Conservation (phyloP, 2,888 invertebrate genomes). For the Heteropelma amictum region DNA sequence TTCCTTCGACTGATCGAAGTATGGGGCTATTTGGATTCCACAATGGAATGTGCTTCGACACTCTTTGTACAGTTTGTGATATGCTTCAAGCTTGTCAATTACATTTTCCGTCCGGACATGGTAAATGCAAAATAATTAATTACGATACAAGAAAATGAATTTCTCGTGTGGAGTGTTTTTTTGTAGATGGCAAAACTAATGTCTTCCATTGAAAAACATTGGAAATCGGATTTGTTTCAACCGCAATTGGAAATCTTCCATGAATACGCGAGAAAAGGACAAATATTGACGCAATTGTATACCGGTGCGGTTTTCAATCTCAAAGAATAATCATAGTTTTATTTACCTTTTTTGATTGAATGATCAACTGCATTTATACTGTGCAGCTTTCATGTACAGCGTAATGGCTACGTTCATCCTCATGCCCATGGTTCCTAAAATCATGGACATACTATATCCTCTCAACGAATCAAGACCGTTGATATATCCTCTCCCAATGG, state of each 20-base stretch:
- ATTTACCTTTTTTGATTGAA: neutral
- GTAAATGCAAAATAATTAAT: constrained; percentile 6
- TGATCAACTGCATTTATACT: neutral
- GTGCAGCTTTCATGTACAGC: constrained; percentile 47
- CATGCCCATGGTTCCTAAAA: constrained; percentile 35
- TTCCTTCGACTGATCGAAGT: constrained; percentile 38
- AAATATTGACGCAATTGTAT: constrained; percentile 37
- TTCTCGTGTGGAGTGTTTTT: neutral
- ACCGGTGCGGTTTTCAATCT: constrained; percentile 14
- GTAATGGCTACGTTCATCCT: constrained; percentile 36
- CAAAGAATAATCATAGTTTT: neutral
- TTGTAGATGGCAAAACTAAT: constrained; percentile 38
- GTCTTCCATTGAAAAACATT: constrained; percentile 37
- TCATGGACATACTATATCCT: constrained; percentile 43
- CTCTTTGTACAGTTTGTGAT: constrained; percentile 14
- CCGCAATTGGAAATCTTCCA: constrained; percentile 24
- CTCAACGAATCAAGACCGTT: constrained; percentile 44
- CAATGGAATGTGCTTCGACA: constrained; percentile 44
- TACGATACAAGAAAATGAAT: neutral
- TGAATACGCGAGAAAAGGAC: constrained; percentile 33
- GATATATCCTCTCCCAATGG: constrained; percentile 9
- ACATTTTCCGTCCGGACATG: constrained; percentile 39
- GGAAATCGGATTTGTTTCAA: constrained; percentile 13
- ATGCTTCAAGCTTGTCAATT: constrained; percentile 33
- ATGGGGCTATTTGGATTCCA: constrained; percentile 44